Evolutionary conservation across 2,888 invertebrate genomes (phyloP), one percentile per base, ranked within the genome.

Genomic region (Rhagonycha lutea): DNA sequence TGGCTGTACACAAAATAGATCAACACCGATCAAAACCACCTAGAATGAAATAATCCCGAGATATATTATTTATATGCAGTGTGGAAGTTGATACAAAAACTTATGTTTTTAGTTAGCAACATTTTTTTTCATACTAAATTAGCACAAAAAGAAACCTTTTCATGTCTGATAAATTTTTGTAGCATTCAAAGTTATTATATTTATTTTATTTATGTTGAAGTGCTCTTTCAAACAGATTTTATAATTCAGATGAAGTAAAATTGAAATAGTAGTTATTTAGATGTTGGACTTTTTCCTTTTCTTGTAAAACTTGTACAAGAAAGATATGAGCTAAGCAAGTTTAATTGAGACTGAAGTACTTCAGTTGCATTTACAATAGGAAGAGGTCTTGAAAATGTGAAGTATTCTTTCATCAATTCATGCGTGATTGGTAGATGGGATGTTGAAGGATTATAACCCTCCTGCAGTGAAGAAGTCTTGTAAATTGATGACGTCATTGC

Each of bases 401-500:
- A 71, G 74, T 62, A 72, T 75, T 75, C 74, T 72, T 75, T 77
- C 70, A 69, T 28, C 68, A 73, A 26, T 70, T 70, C 73, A 14
- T 68, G 72, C 73, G 63, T 70, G 72, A 77, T 77, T 75, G 75
- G 75, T 74, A 67, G 63, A 74, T 67, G 68, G 68, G 73, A 69
- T 32, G 29, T 65, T 74, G 29, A 70, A 77, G 63, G 68, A 63
- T 68, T 69, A 75, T 71, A 65, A 69, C 29, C 69, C 72, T 72
- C 32, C 18, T 68, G 68, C 72, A 77, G 69, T 70, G 32, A 73
- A 63, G 26, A 73, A 70, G 73, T 69, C 78, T 78, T 76, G 68
- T 76, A 78, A 78, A 78, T 69, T 72, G 78, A 78, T 78, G 78
- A 78, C 78, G 74, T 76, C 78, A 78, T 65, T 78, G 74, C 74